phyloP scores from a whole-genome alignment of 2,113 vertebrate genomes.

The Pygoscelis antarcticus region DNA sequence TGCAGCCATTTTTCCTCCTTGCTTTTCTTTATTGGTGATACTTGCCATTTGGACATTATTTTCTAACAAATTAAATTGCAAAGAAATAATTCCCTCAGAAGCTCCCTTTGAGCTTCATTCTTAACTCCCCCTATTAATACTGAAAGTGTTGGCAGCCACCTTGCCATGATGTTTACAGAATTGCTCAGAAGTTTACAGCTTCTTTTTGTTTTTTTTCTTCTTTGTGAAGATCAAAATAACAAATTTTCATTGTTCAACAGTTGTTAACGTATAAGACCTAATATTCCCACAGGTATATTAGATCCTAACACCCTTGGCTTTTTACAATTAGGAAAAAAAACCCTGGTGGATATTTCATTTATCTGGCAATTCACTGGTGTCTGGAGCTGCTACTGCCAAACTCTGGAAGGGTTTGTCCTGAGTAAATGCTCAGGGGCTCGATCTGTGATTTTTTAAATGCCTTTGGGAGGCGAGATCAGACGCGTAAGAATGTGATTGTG shows the following conservation, averaged over 20 bases:
- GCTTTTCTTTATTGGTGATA: not conserved
- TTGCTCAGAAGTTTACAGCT: not conserved
- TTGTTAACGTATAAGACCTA: not conserved
- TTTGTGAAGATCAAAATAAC: not conserved
- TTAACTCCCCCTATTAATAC: not conserved
- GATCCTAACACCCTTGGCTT: not conserved
- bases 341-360: not conserved
- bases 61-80: not conserved
- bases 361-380: not conserved
- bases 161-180: not conserved
- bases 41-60: not conserved
- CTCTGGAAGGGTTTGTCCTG: not conserved
- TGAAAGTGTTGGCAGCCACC: not conserved
- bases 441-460: not conserved
- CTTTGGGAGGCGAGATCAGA: slow-evolving; percentile 24
- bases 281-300: not conserved
- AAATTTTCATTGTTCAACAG: not conserved
- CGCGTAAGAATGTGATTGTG: not conserved
- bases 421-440: not conserved
- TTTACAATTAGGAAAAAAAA: not conserved
- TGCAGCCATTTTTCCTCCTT: not conserved
- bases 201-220: not conserved
- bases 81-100: not conserved
- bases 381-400: not conserved
- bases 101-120: not conserved